A percentile compares a stretch with the other conserved stretches of the same genome.
phyloP scores from a whole-genome alignment of 37 sponge, comb jelly and placozoan genomes.

The Haliclona indistincta region DNA sequence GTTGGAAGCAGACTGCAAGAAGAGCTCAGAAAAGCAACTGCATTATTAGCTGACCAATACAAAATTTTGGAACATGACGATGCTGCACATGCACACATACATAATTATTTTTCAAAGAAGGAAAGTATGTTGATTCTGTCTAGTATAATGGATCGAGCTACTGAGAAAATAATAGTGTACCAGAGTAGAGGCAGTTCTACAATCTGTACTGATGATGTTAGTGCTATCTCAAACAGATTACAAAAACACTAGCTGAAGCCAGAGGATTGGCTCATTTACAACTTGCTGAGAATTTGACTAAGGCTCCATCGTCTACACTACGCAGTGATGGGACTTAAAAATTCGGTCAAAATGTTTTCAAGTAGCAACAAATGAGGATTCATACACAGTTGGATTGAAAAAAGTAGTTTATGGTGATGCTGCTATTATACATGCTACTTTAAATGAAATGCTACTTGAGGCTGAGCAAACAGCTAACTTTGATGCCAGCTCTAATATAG shows the following conservation, averaged over 20 bases:
- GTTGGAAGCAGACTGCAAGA: too few species aligned
- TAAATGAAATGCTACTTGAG: neutral
- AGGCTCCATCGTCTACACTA: neutral
- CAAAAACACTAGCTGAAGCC: neutral
- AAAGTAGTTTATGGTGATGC: constrained; percentile 17
- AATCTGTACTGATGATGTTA: constrained; percentile 2
- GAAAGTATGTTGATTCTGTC: neutral
- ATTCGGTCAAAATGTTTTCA: constrained; percentile 23
- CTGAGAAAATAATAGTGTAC: constrained; percentile 1
- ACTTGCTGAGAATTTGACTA: neutral
- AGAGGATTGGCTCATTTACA: neutral
- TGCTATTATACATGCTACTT: neutral
- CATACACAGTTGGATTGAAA: constrained; percentile 3
- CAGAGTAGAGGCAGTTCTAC: neutral
- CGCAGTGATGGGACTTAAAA: constrained; percentile 36
- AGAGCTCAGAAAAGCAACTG: too few species aligned
- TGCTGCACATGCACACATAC: too few species aligned
- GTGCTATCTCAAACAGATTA: neutral
- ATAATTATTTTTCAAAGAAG: neutral
- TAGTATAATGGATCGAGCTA: neutral
- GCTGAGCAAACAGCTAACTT: too few species aligned
- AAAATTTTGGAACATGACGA: neutral
- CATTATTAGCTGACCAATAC: neutral
- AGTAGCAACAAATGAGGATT: neutral
- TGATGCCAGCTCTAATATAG: neutral